Conservation (phyloP, 2,113 vertebrate genomes). For the Paramormyrops kingsleyae region DNA sequence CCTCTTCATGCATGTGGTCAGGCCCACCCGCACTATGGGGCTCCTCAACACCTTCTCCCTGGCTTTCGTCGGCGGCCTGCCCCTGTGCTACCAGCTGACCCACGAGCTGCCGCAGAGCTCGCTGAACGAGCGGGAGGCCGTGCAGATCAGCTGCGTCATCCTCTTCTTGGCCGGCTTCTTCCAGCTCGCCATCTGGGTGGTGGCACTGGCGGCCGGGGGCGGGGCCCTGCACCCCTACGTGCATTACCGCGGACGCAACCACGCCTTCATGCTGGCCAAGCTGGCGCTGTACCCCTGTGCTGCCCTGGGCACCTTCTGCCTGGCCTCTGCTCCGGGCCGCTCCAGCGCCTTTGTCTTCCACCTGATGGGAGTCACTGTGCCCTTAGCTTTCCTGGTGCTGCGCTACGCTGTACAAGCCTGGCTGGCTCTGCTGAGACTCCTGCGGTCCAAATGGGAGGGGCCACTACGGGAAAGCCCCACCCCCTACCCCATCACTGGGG, state of each 20-base stretch:
- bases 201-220: conserved; percentile 63
- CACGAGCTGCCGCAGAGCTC: conserved; percentile 75
- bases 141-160: conserved; percentile 85
- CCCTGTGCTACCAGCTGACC: conserved; percentile 84
- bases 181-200: conserved; percentile 81
- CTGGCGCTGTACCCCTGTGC: conserved; percentile 79
- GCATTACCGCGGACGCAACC: conserved; percentile 72
- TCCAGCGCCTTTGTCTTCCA: conserved; percentile 83
- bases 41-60: conserved; percentile 83
- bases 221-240: conserved; percentile 72
- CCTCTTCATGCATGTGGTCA: conserved; percentile 81
- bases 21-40: conserved; percentile 75
- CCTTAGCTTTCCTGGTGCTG: conserved; percentile 75
- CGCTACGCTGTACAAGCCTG: conserved; percentile 67
- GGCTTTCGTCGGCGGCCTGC: conserved; percentile 86
- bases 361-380: conserved; percentile 78
- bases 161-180: conserved; percentile 86
- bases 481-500: conserved; percentile 51
- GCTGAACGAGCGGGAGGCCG: conserved; percentile 77
- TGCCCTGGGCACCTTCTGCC: conserved; percentile 71
- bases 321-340: conserved; percentile 74
- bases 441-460: neutral
- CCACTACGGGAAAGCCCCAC: conserved; percentile 56
- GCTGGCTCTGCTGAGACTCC: conserved; percentile 45
- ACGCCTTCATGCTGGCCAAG: conserved; percentile 85